phyloP scores from a whole-genome alignment of 2,113 vertebrate species.

The Muntiacus muntjak region DNA sequence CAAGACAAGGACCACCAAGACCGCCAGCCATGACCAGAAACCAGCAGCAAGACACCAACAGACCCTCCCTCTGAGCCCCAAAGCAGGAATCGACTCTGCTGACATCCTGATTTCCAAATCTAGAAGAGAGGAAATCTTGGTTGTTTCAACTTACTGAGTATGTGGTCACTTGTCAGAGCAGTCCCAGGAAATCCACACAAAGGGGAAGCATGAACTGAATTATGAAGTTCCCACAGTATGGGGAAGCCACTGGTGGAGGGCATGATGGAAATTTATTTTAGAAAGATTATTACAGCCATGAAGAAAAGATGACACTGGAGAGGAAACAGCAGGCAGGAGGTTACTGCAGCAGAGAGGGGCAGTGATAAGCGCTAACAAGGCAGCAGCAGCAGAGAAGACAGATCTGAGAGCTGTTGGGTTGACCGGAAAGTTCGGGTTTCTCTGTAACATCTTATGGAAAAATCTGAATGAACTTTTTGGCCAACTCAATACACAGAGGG shows the following conservation, averaged over 20 bases:
- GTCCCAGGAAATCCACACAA: not conserved
- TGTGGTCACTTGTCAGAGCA: not conserved
- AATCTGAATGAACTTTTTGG: not conserved
- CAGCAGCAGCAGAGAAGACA: not conserved
- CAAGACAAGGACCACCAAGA: not conserved
- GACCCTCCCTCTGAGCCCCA: not conserved
- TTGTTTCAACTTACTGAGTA: not conserved
- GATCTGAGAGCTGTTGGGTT: not conserved
- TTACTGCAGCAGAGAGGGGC: not conserved
- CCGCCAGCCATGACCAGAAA: fast-evolving
- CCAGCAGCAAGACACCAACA: not conserved
- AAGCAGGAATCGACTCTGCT: not conserved
- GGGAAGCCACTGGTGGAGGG: not conserved
- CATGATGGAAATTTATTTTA: not conserved
- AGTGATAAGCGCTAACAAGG: too few species aligned
- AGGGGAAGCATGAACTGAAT: not conserved
- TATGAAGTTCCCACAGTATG: not conserved
- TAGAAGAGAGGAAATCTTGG: not conserved
- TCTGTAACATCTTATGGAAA: not conserved
- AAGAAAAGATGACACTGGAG: not conserved
- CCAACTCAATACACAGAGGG: not conserved
- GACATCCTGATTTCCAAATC: not conserved
- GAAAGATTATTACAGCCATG: not conserved
- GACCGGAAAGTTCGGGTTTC: not conserved
- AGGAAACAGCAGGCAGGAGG: not conserved